Conservation (phyloP, 2,888 invertebrate genomes). For the Drosophila algonquin region DNA sequence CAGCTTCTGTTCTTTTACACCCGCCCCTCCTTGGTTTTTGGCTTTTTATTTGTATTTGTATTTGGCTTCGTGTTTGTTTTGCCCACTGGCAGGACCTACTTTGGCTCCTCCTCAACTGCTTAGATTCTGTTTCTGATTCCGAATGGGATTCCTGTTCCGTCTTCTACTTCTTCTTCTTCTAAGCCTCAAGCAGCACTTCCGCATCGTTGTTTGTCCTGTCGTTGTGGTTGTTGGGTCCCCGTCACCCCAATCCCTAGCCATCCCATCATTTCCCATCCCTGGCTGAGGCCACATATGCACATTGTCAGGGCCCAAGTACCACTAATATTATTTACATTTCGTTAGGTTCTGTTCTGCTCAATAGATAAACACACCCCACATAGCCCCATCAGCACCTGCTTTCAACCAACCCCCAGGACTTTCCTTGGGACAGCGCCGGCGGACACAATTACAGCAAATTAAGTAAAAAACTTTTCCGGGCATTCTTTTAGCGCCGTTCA, state of each 20-base stretch:
- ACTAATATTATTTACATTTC: constrained; percentile 78
- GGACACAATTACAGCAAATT: constrained; percentile 74
- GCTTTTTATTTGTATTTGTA: constrained; percentile 69
- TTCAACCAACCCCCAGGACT: constrained; percentile 18
- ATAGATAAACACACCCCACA: constrained; percentile 31
- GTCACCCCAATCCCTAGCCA: constrained; percentile 5
- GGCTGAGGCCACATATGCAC: constrained; percentile 74
- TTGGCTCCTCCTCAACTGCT: constrained; percentile 6
- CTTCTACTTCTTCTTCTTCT: constrained; percentile 16
- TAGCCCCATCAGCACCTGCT: constrained; percentile 28
- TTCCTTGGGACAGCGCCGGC: constrained; percentile 33
- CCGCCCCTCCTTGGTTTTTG: constrained; percentile 60
- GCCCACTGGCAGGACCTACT: constrained; percentile 66
- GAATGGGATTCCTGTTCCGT: constrained; percentile 20
- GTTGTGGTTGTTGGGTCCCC: constrained; percentile 54
- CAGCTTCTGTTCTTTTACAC: constrained; percentile 38
- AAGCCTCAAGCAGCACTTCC: constrained; percentile 60
- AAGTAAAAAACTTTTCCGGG: constrained; percentile 55
- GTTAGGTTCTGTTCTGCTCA: constrained; percentile 66
- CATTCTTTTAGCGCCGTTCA: constrained; percentile 38
- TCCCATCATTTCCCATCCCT: not conserved
- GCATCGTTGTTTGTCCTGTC: constrained; percentile 58
- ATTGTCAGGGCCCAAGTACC: constrained; percentile 78
- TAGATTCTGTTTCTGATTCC: constrained; percentile 1
- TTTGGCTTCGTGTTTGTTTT: constrained; percentile 73